Evolutionary conservation across 2,113 vertebrate species (phyloP).

Genomic region (Neolamprologus toae): DNA sequence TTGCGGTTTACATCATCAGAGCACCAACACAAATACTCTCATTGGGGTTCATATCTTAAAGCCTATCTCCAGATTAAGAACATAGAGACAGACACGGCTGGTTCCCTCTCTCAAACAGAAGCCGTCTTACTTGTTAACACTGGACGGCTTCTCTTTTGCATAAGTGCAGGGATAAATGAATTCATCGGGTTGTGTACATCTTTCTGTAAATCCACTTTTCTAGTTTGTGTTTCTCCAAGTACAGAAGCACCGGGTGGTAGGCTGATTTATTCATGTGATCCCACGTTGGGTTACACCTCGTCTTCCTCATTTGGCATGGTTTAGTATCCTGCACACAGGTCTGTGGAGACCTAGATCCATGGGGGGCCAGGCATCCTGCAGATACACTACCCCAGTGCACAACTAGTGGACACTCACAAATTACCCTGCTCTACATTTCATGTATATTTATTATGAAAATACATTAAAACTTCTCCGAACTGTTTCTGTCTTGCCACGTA

Average conservation of each 20-base stretch:
- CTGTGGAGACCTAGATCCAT: constrained; percentile 37
- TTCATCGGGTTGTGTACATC: not conserved
- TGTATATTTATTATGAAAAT: constrained; percentile 41
- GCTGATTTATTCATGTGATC: constrained; percentile 59
- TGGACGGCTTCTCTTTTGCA: not conserved
- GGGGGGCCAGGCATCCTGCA: constrained; percentile 39
- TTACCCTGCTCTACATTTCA: constrained; percentile 37
- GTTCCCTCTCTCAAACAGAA: not conserved
- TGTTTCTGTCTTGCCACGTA: not conserved
- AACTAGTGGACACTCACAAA: constrained; percentile 38
- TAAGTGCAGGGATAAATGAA: constrained; percentile 10
- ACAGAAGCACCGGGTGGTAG: constrained; percentile 47
- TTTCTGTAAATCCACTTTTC: not conserved
- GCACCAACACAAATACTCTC: constrained; percentile 20
- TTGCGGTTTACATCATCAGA: constrained; percentile 13
- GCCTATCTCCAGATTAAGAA: not conserved
- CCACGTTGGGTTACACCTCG: constrained; percentile 46
- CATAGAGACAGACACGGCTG: not conserved
- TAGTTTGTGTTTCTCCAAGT: not conserved
- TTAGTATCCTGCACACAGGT: constrained; percentile 49
- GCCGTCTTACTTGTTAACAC: not conserved
- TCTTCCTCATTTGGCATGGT: constrained; percentile 62
- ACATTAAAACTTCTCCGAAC: not conserved
- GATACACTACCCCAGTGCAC: constrained; percentile 7
- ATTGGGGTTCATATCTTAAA: constrained; percentile 10